Base-by-base conservation (phyloP, 92 coral and sea anemone genomes). In the Paramuricea clavata region DNA sequence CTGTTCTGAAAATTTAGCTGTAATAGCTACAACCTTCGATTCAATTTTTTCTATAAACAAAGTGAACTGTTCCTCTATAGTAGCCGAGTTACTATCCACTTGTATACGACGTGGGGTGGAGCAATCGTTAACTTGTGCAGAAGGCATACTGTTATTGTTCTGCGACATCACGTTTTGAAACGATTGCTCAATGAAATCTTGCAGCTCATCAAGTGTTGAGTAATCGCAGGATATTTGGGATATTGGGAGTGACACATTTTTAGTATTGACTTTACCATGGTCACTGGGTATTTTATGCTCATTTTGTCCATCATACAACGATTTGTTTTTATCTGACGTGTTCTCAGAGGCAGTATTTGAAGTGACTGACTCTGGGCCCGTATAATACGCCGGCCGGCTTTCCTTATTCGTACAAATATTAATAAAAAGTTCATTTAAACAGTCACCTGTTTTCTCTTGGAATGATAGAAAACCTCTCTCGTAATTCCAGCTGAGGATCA, bases 201-300 rank as follows among this genome's bases (percentile, higher is more conserved):
- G 3, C 72, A 4, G 72, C 72, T 65, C 72, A 2, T 65, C 72
- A 28, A 65, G 72, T 32, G 72, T 65, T 65, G 72, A 65, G 72
- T 65, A 21, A 22, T 65, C 72, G 72, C 30, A 21, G 3, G 72
- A 65, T 28, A 65, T 2, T 28, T 6, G 35, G 31, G 72, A 65
- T 28, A 21, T 19, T n/a, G n/a, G n/a, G n/a, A n/a, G n/a, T 19
- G 36, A n/a, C 35, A 21, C 72, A 65, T 5, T 27, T 65, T 65
- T 65, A 65, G 72, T 1, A 28, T 65, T 65, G 22, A 28, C 35
- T 65, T n/a, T n/a, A n/a, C n/a, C n/a, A n/a, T n/a, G n/a, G n/a
- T n/a, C n/a, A n/a, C n/a, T n/a, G n/a, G n/a, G 16, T 28, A 65
- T 13, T 30, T 65, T 65, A 27, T 65, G 35, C 17, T 22, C 72